Evolutionary conservation across 2,888 invertebrate species (phyloP).

Genomic region (Nudaria mundana): DNA sequence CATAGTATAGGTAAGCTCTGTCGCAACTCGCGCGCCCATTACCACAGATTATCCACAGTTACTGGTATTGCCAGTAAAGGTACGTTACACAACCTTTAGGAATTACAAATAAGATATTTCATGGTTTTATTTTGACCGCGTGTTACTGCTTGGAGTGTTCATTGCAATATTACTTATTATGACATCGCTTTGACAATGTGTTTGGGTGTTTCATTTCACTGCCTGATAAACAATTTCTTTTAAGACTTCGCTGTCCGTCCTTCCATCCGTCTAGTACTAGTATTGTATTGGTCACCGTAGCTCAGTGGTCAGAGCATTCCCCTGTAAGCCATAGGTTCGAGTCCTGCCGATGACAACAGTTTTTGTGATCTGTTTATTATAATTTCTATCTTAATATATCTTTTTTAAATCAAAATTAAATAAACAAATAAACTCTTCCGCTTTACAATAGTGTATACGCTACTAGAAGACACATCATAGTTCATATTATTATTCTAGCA

Average conservation of each 20-base stretch:
- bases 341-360: no score
- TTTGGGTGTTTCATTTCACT: neutral
- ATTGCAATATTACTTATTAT: slow-evolving; percentile 7
- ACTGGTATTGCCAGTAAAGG: slow-evolving; percentile 9
- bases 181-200: slow-evolving; percentile 11
- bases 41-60: slow-evolving; percentile 9
- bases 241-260: no score
- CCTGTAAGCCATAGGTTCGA: no score
- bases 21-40: slow-evolving; percentile 16
- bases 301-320: no score
- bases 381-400: no score
- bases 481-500: neutral
- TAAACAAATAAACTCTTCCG: no score
- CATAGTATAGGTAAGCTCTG: slow-evolving; percentile 3
- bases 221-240: neutral
- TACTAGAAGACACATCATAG: neutral
- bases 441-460: neutral
- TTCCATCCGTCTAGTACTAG: no score
- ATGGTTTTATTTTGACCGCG: slow-evolving; percentile 19
- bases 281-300: no score
- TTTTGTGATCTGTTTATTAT: no score
- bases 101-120: slow-evolving; percentile 27
- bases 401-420: no score
- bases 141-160: slow-evolving; percentile 8
- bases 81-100: slow-evolving; percentile 21